Evolutionary conservation across 2,797 vertebrate species (phyloP), one percentile per base, ranked within the genome.

Genomic region (Astyanax mexicanus): DNA sequence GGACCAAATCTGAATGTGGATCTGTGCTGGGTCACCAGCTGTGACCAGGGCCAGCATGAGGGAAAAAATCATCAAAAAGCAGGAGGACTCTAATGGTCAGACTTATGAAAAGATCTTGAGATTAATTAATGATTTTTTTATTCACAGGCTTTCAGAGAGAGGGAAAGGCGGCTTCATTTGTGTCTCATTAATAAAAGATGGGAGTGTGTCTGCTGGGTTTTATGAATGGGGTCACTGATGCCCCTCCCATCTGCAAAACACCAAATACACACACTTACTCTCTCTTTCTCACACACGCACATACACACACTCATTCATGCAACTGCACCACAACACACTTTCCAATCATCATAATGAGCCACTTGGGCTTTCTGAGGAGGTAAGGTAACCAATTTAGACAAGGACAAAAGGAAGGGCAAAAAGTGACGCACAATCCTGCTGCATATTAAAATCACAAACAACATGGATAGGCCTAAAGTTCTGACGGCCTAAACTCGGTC

Each of bases 101-200:
- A 57, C 80, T 49, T 51, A 64, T 57, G 9, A 44, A 32, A 15
- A 52, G 25, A 71, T 65, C 47, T n/a, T 32, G 64, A 25, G 10
- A 55, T 60, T n/a, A 64, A 64, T 37, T 1, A 9, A 27, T 9
- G 11, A 25, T 64, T 72, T 66, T 65, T 77, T 55, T 13, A n/a
- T 17, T 3, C 38, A 4, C 29, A 51, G 40, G 47, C 21, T 54
- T 64, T 4, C 29, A 32, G 29, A 13, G 6, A 12, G 2, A 75
- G 35, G 38, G 29, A 75, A 69, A 23, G 66, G 67, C 68, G 57
- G 67, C 75, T 87, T 80, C 70, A 72, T 80, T 75, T 74, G 74
- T 76, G 47, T 75, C 65, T 81, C 74, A 83, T 88, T 72, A 87
- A 86, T 87, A 83, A 87, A 86, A 85, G 1, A 83, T 82, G 55